phyloP scores from a whole-genome alignment of 2,888 invertebrate species.

The Cerastoderma edule region DNA sequence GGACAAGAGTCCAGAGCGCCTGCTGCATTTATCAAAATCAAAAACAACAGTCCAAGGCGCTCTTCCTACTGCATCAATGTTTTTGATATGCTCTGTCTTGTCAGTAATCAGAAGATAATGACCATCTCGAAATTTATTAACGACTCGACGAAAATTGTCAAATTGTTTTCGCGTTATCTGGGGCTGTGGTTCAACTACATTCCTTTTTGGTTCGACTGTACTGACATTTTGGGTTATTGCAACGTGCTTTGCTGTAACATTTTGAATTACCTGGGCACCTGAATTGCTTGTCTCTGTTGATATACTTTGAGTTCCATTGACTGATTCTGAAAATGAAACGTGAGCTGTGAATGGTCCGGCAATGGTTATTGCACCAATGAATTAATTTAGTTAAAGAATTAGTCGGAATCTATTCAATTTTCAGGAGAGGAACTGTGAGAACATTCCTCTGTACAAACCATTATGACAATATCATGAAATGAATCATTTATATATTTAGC shows the following conservation, averaged over 20 bases:
- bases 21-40: slow-evolving; percentile 60
- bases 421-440: no score
- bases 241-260: not conserved
- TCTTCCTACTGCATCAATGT: slow-evolving; percentile 43
- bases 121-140: slow-evolving; percentile 51
- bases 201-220: not conserved
- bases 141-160: slow-evolving; percentile 27
- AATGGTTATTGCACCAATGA: no score
- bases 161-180: not conserved
- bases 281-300: no score
- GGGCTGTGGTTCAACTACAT: not conserved
- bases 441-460: no score
- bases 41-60: slow-evolving; percentile 67
- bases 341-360: no score
- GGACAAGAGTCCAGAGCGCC: slow-evolving; percentile 58
- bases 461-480: no score
- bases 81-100: slow-evolving; percentile 18
- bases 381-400: no score
- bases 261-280: not conserved
- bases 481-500: no score
- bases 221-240: not conserved
- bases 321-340: no score
- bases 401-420: no score
- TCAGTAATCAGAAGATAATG: slow-evolving; percentile 61
- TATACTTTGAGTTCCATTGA: no score